phyloP scores from a whole-genome alignment of 2,888 invertebrate species.

The Erynnis tages region DNA sequence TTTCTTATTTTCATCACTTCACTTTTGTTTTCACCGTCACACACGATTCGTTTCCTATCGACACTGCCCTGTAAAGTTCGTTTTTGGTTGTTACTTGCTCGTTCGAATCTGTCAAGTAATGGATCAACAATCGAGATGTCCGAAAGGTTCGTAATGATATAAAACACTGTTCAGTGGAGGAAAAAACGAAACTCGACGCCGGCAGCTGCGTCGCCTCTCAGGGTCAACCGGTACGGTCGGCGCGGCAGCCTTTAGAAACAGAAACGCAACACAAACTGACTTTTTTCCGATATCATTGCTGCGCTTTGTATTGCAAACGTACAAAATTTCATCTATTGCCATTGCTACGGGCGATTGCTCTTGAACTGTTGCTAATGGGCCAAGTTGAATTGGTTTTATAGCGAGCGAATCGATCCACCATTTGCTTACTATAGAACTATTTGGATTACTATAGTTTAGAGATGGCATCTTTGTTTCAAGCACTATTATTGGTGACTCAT shows the following conservation, averaged over 20 bases:
- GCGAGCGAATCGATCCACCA: background rate
- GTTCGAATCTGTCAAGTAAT: constrained; percentile 21
- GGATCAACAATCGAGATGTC: constrained; percentile 31
- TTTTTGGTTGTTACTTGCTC: background rate
- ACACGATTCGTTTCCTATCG: constrained; percentile 18
- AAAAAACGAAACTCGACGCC: constrained; percentile 51
- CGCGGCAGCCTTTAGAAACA: constrained; percentile 46
- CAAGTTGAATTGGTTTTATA: background rate
- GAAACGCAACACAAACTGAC: constrained; percentile 52
- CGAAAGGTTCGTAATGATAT: constrained; percentile 33
- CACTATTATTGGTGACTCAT: too few relatives aligned
- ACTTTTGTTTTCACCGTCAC: constrained; percentile 23
- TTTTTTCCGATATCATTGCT: constrained; percentile 63
- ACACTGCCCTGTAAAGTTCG: background rate
- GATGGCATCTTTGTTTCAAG: too few relatives aligned
- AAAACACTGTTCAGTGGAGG: constrained; percentile 37
- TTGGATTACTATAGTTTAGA: too few relatives aligned
- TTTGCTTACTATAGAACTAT: too few relatives aligned
- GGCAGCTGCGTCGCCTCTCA: constrained; percentile 64
- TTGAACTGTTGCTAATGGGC: background rate
- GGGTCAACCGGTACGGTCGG: constrained; percentile 69
- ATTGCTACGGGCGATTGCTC: constrained; percentile 25
- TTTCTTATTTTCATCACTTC: constrained; percentile 46
- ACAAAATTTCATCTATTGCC: constrained; percentile 31
- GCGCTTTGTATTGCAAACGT: constrained; percentile 25